These are phyloP conservation scores for Pipra filicauda DNA, from an alignment of 2,113 vertebrate genomes.

Conservation along the genomic window DNA sequence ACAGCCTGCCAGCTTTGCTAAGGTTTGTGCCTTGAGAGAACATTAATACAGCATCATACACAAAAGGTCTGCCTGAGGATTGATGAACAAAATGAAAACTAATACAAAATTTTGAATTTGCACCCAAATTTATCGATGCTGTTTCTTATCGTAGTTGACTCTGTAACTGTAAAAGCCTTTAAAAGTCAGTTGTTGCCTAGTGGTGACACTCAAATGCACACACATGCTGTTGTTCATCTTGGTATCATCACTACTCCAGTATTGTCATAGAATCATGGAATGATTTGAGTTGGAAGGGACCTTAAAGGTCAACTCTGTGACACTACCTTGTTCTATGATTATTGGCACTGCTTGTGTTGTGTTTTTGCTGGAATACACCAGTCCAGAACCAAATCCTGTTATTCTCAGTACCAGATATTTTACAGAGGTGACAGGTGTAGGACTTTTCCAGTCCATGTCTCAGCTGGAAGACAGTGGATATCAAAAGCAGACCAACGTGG, in stretches of 20 bases:
- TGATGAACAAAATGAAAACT: background rate
- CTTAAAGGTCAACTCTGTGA: background rate
- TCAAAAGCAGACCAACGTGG: background rate
- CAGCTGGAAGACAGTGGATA: background rate
- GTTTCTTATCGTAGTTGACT: background rate
- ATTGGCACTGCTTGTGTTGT: accelerated
- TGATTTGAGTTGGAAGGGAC: background rate
- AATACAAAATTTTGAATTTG: background rate
- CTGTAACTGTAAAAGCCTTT: background rate
- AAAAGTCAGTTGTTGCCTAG: background rate
- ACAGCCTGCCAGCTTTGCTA: background rate
- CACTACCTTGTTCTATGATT: accelerated
- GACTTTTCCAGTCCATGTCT: background rate
- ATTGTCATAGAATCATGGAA: background rate
- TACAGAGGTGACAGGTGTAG: background rate
- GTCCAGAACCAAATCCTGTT: background rate
- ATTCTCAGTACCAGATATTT: background rate
- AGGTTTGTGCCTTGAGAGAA: too few species aligned
- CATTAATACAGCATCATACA: background rate
- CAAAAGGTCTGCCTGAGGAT: background rate
- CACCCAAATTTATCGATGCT: background rate
- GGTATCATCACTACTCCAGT: background rate
- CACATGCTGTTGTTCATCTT: background rate
- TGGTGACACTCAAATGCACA: background rate
- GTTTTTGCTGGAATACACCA: background rate